Conservation (phyloP, 2,113 vertebrate species). For the Syngnathus typhle region DNA sequence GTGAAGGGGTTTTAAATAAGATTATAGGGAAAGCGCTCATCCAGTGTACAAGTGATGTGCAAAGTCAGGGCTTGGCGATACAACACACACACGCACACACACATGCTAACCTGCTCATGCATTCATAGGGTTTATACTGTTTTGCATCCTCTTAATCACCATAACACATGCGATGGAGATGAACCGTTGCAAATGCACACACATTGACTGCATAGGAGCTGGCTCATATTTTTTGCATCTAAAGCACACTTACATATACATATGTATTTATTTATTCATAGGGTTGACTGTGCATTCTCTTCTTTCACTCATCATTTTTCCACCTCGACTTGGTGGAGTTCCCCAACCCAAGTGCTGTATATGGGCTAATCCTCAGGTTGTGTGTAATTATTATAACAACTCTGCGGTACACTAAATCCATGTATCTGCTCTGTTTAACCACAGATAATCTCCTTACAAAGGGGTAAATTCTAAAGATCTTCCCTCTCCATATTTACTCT, state of each 20-base stretch:
- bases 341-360: conserved; percentile 28
- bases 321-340: conserved; percentile 26
- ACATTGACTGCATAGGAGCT: conserved; percentile 4
- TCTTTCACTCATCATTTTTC: conserved; percentile 32
- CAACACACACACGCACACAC: conserved; percentile 11
- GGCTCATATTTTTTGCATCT: conserved; percentile 9
- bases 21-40: conserved; percentile 61
- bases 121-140: conserved; percentile 19
- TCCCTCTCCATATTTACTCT: conserved; percentile 47
- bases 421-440: conserved; percentile 60
- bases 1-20: conserved; percentile 69
- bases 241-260: neutral
- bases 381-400: conserved; percentile 57
- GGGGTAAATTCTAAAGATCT: conserved; percentile 47
- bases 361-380: conserved; percentile 58
- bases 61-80: conserved; percentile 43
- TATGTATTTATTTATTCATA: conserved; percentile 10
- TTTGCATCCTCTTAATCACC: conserved; percentile 38
- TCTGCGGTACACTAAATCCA: conserved; percentile 48
- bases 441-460: conserved; percentile 59
- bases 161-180: conserved; percentile 28
- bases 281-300: conserved; percentile 23
- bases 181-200: conserved; percentile 28
- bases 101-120: conserved; percentile 5
- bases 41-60: conserved; percentile 47